phyloP scores from a whole-genome alignment of 2,888 invertebrate genomes.

The Parnassius glacialis region DNA sequence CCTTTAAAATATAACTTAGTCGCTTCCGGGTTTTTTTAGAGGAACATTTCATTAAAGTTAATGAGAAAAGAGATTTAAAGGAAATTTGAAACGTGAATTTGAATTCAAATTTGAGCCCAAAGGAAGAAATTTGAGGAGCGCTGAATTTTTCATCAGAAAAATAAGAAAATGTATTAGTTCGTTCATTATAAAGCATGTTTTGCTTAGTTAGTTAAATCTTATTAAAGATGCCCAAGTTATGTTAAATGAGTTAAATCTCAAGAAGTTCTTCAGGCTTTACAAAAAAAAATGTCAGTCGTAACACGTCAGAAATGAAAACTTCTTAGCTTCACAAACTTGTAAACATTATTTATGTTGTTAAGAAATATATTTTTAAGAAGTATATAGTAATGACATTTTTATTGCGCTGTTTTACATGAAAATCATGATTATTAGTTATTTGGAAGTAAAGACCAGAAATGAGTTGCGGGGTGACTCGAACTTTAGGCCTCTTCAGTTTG shows the following conservation, averaged over 20 bases:
- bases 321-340: too few relatives aligned
- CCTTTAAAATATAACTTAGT: conserved; percentile 14
- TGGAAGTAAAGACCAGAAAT: too few relatives aligned
- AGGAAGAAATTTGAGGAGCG: not conserved
- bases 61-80: conserved; percentile 17
- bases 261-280: not conserved
- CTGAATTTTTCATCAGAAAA: conserved; percentile 4
- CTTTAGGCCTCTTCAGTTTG: too few relatives aligned
- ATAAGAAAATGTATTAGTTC: not conserved
- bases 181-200: conserved; percentile 3
- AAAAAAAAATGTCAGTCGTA: not conserved
- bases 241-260: not conserved
- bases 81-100: conserved; percentile 18
- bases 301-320: too few relatives aligned
- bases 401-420: too few relatives aligned
- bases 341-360: too few relatives aligned
- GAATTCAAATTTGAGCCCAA: conserved; percentile 7
- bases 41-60: conserved; percentile 24
- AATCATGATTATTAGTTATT: too few relatives aligned
- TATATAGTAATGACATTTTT: too few relatives aligned
- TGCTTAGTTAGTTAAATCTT: conserved; percentile 2
- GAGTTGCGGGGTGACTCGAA: too few relatives aligned
- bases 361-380: too few relatives aligned
- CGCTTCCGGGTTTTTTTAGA: conserved; percentile 1
- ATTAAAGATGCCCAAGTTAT: not conserved